Evolutionary conservation across 2,797 vertebrate species (phyloP).

Genomic region (Cottoperca gobio): DNA sequence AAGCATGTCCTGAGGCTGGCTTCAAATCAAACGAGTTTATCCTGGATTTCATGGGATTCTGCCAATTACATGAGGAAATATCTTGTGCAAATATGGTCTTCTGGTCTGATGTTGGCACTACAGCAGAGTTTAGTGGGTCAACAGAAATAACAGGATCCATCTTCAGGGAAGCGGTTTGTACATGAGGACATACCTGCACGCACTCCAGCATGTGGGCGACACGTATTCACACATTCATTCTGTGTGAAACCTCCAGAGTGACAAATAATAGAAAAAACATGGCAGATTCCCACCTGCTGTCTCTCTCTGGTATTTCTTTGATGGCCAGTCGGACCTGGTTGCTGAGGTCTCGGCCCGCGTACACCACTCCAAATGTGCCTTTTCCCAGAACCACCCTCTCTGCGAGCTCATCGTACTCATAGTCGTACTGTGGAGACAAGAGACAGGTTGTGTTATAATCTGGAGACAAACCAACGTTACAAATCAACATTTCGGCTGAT

Average conservation of each 20-base stretch:
- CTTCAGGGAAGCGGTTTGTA: background rate
- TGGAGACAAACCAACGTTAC: background rate
- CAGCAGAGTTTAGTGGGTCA: background rate
- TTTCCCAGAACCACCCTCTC: constrained; percentile 95
- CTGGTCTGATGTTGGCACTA: background rate
- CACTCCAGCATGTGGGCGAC: background rate
- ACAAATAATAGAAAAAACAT: background rate
- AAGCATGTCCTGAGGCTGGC: background rate
- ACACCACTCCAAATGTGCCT: constrained; percentile 97
- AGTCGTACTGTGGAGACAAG: constrained; percentile 90
- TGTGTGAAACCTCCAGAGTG: background rate
- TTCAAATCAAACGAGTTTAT: background rate
- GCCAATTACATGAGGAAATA: background rate
- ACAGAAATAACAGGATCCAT: background rate
- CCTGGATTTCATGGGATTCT: background rate
- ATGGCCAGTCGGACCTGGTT: constrained; percentile 99
- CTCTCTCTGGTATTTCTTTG: constrained; percentile 98
- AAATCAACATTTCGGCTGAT: background rate
- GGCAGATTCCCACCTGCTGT: constrained; percentile 90
- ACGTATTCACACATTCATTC: background rate
- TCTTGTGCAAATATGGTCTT: background rate
- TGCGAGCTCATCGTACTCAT: constrained; percentile 96
- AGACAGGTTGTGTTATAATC: background rate
- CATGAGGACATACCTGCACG: background rate
- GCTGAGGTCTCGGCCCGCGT: constrained; percentile 96